These are phyloP conservation scores for Anagrus nilaparvatae DNA, from an alignment of 1,140 invertebrate genomes.

Conservation along the genomic window DNA sequence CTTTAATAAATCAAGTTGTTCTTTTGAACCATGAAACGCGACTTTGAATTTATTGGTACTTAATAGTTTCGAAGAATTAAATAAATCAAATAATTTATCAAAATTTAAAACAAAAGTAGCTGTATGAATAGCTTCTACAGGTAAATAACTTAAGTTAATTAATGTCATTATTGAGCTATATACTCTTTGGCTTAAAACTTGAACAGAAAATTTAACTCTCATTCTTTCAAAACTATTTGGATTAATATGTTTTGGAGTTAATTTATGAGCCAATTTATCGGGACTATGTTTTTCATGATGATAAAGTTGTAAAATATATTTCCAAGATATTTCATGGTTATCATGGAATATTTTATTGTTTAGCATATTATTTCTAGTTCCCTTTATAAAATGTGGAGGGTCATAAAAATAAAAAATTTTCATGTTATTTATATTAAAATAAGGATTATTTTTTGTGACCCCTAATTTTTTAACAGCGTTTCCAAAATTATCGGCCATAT, in stretches of 20 bases:
- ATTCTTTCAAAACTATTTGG: not conserved
- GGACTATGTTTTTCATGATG: not conserved
- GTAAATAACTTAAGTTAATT: not conserved
- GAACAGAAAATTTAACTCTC: not conserved
- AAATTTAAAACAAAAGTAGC: not conserved
- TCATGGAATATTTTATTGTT: not conserved
- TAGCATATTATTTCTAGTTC: not conserved
- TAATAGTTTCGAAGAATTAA: not conserved
- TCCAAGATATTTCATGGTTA: not conserved
- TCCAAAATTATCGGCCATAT: not conserved
- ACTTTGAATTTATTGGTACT: not conserved
- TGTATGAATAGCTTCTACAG: not conserved
- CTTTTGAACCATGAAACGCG: not conserved
- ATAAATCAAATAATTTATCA: not conserved
- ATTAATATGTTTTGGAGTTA: not conserved
- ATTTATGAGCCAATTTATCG: not conserved
- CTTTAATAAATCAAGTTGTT: not conserved
- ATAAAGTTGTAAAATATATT: not conserved
- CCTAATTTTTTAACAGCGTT: not conserved
- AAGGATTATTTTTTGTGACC: not conserved
- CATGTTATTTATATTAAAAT: not conserved
- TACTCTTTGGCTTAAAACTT: not conserved
- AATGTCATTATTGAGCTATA: not conserved
- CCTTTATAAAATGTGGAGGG: not conserved
- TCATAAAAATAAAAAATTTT: not conserved